These are phyloP conservation scores for Machimus atricapillus DNA, from an alignment of 2,888 invertebrate species.

Conservation along the genomic window DNA sequence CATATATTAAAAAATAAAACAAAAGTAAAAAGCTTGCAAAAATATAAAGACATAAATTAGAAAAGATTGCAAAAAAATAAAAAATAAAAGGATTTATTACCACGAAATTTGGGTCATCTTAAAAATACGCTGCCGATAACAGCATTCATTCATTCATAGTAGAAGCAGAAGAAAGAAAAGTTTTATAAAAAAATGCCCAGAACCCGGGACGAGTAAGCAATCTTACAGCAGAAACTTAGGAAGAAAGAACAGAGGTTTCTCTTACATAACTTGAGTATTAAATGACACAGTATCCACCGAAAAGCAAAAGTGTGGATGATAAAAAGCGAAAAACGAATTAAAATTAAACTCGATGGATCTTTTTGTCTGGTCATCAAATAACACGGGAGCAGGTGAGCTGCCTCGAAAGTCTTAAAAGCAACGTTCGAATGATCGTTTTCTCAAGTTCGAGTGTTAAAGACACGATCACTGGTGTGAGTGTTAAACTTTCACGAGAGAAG, in stretches of 20 bases:
- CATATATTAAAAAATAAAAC: neutral
- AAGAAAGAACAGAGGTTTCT: neutral
- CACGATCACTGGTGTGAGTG: neutral
- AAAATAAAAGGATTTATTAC: neutral
- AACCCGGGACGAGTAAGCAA: neutral
- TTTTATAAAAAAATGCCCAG: neutral
- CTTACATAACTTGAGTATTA: neutral
- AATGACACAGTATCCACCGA: neutral
- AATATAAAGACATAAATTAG: neutral
- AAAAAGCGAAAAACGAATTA: neutral
- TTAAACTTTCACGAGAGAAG: neutral
- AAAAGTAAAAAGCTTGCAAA: neutral
- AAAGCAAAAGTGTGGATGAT: neutral
- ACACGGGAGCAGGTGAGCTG: neutral
- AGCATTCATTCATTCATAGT: neutral
- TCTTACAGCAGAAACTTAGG: neutral
- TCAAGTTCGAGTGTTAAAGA: neutral
- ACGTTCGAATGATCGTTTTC: neutral
- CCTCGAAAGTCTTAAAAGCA: neutral
- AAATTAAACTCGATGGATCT: neutral
- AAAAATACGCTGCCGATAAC: neutral
- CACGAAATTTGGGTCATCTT: neutral
- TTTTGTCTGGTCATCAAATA: neutral
- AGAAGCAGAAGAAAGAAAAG: neutral
- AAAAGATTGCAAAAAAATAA: neutral